These are phyloP conservation scores for Plectrocnemia conspersa DNA, from an alignment of 1,140 invertebrate species.

Conservation along the genomic window DNA sequence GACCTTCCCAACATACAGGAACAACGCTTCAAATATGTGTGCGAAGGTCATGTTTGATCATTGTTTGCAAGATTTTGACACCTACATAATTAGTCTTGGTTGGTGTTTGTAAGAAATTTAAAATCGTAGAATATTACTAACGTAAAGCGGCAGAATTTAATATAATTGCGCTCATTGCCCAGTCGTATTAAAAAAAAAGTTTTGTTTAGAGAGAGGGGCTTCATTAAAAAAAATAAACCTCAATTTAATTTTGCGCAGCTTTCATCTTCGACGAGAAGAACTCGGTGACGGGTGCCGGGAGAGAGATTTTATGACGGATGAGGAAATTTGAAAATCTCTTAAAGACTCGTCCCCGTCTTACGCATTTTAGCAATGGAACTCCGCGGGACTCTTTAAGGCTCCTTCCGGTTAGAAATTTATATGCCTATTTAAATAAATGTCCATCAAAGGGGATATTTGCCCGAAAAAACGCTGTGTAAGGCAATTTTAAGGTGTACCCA, in stretches of 20 bases:
- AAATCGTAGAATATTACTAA: no score
- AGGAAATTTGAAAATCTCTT: constrained; percentile 23
- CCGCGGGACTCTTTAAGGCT: constrained; percentile 5
- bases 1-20: no score
- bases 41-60: no score
- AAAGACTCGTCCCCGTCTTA: constrained; percentile 5
- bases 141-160: no score
- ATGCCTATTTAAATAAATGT: constrained; percentile 20
- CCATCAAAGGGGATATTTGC: constrained; percentile 12
- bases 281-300: constrained; percentile 19
- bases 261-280: constrained; percentile 9
- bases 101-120: no score
- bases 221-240: no score
- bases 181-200: no score
- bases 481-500: constrained; percentile 11
- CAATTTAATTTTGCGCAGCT: constrained; percentile 18
- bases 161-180: no score
- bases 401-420: constrained; percentile 14
- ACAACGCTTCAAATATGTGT: no score
- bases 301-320: constrained; percentile 20
- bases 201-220: no score
- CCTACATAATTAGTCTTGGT: no score
- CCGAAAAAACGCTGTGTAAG: constrained; percentile 5
- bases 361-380: background rate
- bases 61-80: no score